Evolutionary conservation across 2,797 vertebrate species (phyloP), one percentile per base, ranked within the genome.

Genomic region (Hydrophis major): DNA sequence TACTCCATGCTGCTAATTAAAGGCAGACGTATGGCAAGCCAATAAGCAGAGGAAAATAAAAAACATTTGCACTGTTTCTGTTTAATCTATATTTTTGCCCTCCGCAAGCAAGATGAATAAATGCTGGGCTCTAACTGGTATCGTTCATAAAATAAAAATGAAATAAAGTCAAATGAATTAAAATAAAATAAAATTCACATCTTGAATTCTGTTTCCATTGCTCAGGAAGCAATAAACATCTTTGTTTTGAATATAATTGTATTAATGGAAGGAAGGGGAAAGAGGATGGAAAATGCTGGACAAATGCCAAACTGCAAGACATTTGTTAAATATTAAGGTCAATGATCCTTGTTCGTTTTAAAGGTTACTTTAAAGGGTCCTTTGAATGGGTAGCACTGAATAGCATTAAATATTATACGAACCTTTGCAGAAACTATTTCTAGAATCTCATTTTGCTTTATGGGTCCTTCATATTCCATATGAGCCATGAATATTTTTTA

Each of bases 51-150:
- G 96, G 97, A 98, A 98, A 98, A 98, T 98, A 98, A 96, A 98
- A 99, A 99, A 97, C 98, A 98, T 97, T 99, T 96, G 98, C 98
- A 97, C 97, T 97, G 95, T 94, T 83, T 95, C 97, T 98, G 98
- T 98, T 98, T 98, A 98, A 98, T 98, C 97, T 97, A 96, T 96
- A 95, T 96, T 96, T 96, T 96, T 37, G 95, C 95, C 94, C 92
- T 97, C 93, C 92, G 0, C 83, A 88, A 94, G 93, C 94, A 96
- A 97, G 96, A 98, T 93, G 97, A 97, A 97, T 97, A 96, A 96
- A 95, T 6, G 93, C 18, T 0, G 55, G 94, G 89, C 12, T 93
- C 96, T 88, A 63, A 95, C 95, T 89, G 86, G 92, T 94, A 93
- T 20, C 0, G 12, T 93, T 95, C 60, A 18, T 94, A 94, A 94